Base-by-base conservation (phyloP, 2,888 invertebrate species). In the Epiblema foenella region DNA sequence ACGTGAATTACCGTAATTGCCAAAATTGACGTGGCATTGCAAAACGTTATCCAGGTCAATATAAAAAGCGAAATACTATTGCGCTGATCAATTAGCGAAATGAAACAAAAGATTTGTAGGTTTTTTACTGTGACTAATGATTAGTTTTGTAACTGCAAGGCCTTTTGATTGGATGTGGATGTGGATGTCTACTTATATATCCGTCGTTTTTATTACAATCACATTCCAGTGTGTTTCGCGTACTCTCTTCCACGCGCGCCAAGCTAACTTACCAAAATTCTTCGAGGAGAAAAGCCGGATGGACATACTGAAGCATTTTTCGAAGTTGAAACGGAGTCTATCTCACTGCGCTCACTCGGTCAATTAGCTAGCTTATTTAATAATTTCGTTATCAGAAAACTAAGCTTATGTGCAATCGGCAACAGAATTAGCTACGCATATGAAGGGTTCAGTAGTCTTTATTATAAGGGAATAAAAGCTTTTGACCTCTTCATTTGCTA, bases 61-160 rank as follows among this genome's bases (percentile, higher is more conserved):
- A 59, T 54, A 17, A 69, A 66, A 70, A 66, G 59, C 49, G 33
- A 69, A 49, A 56, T 39, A 49, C 52, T 18, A 59, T 66, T 66
- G 69, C 69, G 42, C 42, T 65, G 54, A 60, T 46, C 69, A 63
- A 59, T 65, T 65, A 59, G 42, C 51, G 57, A 58, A 65, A 60
- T 60, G 46, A 66, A 54, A 70, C 70, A 70, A 70, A 65, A 70
- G 65, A 46, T 59, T 51, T 68, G 42, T 58, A 57, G n/a, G 60
- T 64, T 69, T 62, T 65, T 56, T 66, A n/a, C 70, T 65, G 59
- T 56, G 59, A 66, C 70, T 66, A 66, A 70, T 46, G 42, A 49
- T 64, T 12, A 20, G 65, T 70, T 65, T 59, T 60, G 65, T 59
- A 70, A 70, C 29, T 33, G 12, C 59, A 65, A 70, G 70, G 70